Conservation (phyloP, 2,113 vertebrate species). For the Acanthisitta chloris region DNA sequence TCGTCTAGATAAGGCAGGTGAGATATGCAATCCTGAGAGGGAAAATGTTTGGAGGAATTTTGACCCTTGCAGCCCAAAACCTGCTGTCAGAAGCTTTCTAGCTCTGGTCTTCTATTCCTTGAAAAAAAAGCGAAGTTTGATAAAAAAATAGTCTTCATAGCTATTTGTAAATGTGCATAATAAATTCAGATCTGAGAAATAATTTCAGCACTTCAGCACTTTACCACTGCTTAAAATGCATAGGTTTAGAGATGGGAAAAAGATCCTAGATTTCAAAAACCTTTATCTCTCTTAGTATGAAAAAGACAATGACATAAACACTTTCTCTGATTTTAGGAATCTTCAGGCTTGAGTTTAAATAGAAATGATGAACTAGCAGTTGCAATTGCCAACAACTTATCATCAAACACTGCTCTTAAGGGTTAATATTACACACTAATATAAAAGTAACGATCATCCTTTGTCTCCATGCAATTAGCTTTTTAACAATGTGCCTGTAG, state of each 20-base stretch:
- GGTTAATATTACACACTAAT: conserved; percentile 11
- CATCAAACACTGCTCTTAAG: neutral
- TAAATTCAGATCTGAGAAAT: neutral
- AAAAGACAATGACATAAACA: too few species aligned
- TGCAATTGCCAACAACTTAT: neutral
- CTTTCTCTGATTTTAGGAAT: neutral
- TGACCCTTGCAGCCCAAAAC: neutral
- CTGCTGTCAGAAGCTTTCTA: neutral
- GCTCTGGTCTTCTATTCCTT: neutral
- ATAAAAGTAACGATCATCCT: conserved; percentile 38
- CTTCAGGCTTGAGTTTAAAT: neutral
- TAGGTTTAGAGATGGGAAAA: neutral
- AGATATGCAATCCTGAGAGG: neutral
- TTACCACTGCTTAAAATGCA: neutral
- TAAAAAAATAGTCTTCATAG: neutral
- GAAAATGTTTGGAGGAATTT: neutral
- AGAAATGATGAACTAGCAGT: neutral
- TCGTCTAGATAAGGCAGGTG: neutral
- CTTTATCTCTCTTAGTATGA: neutral
- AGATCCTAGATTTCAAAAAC: neutral
- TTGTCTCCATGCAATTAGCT: conserved; percentile 25
- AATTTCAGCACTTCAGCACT: neutral
- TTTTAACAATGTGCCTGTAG: conserved; percentile 39
- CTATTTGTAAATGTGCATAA: neutral
- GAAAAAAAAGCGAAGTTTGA: neutral